Percentiles rank a stretch among this genome's conserved stretches.
Evolutionary conservation across 2,888 invertebrate genomes (phyloP).

Genomic region (Dioctria rufipes): DNA sequence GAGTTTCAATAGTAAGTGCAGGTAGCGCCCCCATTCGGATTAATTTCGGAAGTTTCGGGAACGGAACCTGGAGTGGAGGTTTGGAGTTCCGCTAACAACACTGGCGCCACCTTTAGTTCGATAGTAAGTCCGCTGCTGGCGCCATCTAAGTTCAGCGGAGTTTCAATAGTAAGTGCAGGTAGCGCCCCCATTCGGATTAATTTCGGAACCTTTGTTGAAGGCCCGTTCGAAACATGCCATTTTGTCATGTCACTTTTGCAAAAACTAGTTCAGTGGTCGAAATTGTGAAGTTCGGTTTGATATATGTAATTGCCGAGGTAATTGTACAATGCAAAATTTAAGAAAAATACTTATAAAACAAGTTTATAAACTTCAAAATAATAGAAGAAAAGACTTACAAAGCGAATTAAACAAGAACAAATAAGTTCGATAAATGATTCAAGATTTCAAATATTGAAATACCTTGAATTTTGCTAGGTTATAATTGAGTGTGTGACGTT

Average conservation of each 20-base stretch:
- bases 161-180: too few relatives aligned
- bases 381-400: not conserved
- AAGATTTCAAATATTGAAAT: slow-evolving; percentile 5
- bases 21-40: too few relatives aligned
- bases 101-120: too few relatives aligned
- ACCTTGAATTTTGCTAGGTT: slow-evolving; percentile 2
- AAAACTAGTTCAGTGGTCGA: slow-evolving; percentile 27
- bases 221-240: too few relatives aligned
- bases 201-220: too few relatives aligned
- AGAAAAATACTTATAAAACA: slow-evolving; percentile 8
- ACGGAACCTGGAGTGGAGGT: too few relatives aligned
- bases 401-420: not conserved
- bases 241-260: not conserved
- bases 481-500: slow-evolving; percentile 63
- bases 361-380: not conserved
- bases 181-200: too few relatives aligned
- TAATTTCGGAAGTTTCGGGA: too few relatives aligned
- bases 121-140: too few relatives aligned
- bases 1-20: too few relatives aligned
- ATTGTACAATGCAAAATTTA: slow-evolving; percentile 30
- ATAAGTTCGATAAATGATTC: not conserved
- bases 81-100: too few relatives aligned
- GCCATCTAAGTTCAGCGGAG: too few relatives aligned
- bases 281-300: slow-evolving; percentile 9
- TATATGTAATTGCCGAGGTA: not conserved